Evolutionary conservation across 2,888 invertebrate genomes (phyloP), one percentile per base, ranked within the genome.

Genomic region (Apamea sordens): DNA sequence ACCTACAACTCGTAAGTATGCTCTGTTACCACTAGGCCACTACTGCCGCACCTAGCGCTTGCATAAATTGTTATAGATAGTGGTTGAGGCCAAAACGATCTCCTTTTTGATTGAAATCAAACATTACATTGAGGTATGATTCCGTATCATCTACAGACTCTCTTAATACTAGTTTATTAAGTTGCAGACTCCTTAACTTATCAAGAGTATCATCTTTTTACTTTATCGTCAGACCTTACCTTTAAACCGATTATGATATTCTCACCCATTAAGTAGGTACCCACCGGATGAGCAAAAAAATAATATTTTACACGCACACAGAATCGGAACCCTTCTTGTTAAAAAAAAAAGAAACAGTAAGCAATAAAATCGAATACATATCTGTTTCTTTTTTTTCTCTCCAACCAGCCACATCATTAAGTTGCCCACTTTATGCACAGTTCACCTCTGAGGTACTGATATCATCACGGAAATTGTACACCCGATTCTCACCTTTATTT

Each of bases 401-500:
- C 71, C 70, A 41, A 73, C 77, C 88, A 84, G 78, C 85, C 79
- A 86, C 79, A 84, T 88, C 90, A 80, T 91, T 90, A 91, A 88
- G 86, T 86, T 86, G n/a, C 81, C 80, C 88, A 89, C 87, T 88
- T 90, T 88, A 88, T 86, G 79, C 83, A 85, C 83, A 88, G 81
- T 79, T 82, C 76, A 83, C 83, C 76, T 69, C 67, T 79, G 36
- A 88, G 79, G 79, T 84, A 86, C 80, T 79, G 90, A 89, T 88
- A 86, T 79, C 72, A 83, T 84, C 85, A 85, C 47, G n/a, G 21
- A 41, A 41, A 36, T 59, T 53, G 28, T 32, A 64, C 73, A 79
- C 8, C 7, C 65, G 5, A 87, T 67, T 85, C 53, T 88, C 74
- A 73, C 65, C 87, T 74, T 65, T 90, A 81, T 63, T 0, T 0